Conservation (phyloP, 2,888 invertebrate genomes). For the Ariolimax columbianus region DNA sequence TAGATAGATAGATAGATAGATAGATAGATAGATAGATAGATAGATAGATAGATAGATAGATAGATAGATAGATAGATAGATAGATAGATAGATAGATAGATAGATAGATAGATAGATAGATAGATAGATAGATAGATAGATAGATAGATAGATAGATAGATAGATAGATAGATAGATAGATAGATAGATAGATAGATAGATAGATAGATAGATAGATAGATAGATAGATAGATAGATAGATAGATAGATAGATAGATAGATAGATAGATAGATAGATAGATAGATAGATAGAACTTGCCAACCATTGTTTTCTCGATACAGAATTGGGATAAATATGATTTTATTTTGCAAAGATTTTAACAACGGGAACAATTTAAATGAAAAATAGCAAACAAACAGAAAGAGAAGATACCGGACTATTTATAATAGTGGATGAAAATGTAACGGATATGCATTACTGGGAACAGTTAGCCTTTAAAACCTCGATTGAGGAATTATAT, state of each 20-base stretch:
- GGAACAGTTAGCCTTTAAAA: too few species aligned
- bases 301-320: too few species aligned
- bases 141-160: conserved; percentile 14
- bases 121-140: conserved; percentile 14
- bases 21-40: conserved; percentile 11
- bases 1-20: conserved; percentile 3
- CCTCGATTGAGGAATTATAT: too few species aligned
- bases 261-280: conserved; percentile 14
- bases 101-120: conserved; percentile 14
- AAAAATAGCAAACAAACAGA: too few species aligned
- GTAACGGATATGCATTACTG: too few species aligned
- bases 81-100: conserved; percentile 14
- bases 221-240: conserved; percentile 14
- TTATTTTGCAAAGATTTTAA: too few species aligned
- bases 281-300: too few species aligned
- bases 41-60: conserved; percentile 14
- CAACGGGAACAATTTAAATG: too few species aligned
- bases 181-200: conserved; percentile 8
- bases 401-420: too few species aligned
- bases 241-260: conserved; percentile 14
- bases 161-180: conserved; percentile 14
- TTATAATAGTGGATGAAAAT: too few species aligned
- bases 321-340: too few species aligned
- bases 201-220: conserved; percentile 14
- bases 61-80: conserved; percentile 14